phyloP scores from a whole-genome alignment of 2,113 vertebrate genomes.

The Procapra przewalskii region DNA sequence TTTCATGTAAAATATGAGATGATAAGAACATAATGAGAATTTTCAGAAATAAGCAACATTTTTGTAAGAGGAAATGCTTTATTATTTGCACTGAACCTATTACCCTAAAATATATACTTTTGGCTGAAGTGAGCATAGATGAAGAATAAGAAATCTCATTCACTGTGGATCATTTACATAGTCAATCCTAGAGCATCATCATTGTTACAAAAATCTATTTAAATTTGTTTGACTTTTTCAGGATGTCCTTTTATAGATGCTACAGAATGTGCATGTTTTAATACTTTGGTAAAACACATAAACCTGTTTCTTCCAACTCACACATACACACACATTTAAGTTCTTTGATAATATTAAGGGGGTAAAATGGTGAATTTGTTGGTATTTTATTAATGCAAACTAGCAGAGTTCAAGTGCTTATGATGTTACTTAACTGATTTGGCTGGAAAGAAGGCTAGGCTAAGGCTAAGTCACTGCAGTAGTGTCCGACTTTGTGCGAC shows the following conservation, averaged over 20 bases:
- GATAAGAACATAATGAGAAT: neutral
- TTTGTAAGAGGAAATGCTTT: neutral
- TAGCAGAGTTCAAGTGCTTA: neutral
- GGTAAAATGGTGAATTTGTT: neutral
- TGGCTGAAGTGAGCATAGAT: neutral
- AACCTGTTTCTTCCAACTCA: neutral
- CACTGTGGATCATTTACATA: neutral
- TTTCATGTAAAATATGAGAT: neutral
- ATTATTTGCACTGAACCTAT: neutral
- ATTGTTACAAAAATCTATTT: neutral
- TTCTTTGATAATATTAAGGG: neutral
- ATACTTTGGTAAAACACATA: neutral
- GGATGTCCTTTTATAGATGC: neutral
- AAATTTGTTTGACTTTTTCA: neutral
- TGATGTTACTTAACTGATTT: neutral
- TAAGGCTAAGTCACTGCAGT: too few relatives aligned
- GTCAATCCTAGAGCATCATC: neutral
- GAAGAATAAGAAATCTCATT: neutral
- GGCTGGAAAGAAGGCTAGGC: neutral
- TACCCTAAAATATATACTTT: neutral
- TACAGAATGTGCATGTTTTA: neutral
- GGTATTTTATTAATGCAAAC: neutral
- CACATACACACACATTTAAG: neutral
- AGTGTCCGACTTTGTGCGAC: accelerated
- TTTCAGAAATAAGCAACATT: neutral